Percentiles rank a stretch among this genome's conserved stretches.
Evolutionary conservation across 2,113 vertebrate genomes (phyloP).

Genomic region (Microcebus lehilahytsara): DNA sequence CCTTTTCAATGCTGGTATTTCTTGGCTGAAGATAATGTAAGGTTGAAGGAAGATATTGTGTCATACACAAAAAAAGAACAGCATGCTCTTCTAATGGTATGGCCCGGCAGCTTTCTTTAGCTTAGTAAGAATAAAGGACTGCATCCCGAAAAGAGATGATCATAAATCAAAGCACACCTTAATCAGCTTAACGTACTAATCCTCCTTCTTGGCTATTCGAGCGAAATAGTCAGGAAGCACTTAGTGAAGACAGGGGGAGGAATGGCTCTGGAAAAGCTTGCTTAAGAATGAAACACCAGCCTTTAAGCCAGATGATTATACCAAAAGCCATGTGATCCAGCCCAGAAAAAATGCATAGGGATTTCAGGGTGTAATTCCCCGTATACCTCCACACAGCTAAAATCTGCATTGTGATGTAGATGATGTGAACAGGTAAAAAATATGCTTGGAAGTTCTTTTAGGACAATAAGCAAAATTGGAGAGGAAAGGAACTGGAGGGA

Average conservation of each 20-base stretch:
- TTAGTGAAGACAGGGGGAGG: neutral
- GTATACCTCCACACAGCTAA: neutral
- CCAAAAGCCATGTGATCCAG: neutral
- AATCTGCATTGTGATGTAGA: neutral
- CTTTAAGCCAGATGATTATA: neutral
- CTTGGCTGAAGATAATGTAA: neutral
- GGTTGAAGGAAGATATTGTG: neutral
- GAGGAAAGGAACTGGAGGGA: neutral
- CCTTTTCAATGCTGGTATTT: neutral
- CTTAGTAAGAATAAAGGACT: neutral
- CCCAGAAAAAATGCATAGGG: neutral
- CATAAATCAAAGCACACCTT: neutral
- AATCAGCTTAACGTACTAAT: neutral
- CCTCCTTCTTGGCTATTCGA: neutral
- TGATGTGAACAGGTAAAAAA: neutral
- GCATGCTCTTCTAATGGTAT: neutral
- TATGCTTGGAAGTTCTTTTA: neutral
- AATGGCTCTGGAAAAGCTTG: neutral
- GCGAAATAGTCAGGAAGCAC: neutral
- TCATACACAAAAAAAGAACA: neutral
- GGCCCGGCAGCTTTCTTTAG: neutral
- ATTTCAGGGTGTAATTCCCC: neutral
- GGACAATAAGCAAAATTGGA: neutral
- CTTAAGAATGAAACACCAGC: neutral
- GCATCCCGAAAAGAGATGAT: neutral